phyloP scores from a whole-genome alignment of 2,888 invertebrate species.

The Pimpla rufipes region DNA sequence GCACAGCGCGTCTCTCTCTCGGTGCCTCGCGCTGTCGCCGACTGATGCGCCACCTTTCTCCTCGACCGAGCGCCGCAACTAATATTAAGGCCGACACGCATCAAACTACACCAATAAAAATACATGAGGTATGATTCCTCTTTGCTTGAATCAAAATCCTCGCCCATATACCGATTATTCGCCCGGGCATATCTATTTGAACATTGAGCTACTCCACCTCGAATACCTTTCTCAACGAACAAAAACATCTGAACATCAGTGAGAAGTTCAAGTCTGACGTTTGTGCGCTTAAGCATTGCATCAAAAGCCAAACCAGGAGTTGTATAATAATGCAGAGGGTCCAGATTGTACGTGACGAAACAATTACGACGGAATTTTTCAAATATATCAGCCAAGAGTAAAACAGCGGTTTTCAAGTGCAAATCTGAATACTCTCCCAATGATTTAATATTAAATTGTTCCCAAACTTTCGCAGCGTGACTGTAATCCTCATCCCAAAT shows the following conservation, averaged over 20 bases:
- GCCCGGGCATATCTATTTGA: constrained; percentile 46
- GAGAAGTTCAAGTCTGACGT: constrained; percentile 51
- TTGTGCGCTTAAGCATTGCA: constrained; percentile 60
- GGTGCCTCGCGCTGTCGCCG: too few species aligned
- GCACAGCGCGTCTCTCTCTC: too few species aligned
- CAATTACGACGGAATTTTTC: constrained; percentile 62
- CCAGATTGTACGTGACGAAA: constrained; percentile 45
- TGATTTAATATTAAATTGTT: constrained; percentile 10
- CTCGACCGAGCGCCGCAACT: too few species aligned
- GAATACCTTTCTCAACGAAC: constrained; percentile 57
- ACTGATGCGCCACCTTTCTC: too few species aligned
- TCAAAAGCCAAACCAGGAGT: constrained; percentile 62
- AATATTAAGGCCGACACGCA: too few species aligned
- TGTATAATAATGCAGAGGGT: constrained; percentile 65
- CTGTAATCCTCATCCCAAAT: constrained; percentile 61
- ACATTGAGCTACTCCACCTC: constrained; percentile 59
- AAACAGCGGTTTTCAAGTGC: constrained; percentile 63
- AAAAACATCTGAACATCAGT: constrained; percentile 50
- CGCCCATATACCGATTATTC: constrained; percentile 58
- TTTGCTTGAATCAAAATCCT: constrained; percentile 46
- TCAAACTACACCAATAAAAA: too few species aligned
- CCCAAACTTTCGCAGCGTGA: constrained; percentile 34
- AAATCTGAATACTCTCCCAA: constrained; percentile 29
- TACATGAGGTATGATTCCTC: constrained; percentile 76
- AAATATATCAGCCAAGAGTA: constrained; percentile 62